A percentile compares a stretch with the other conserved stretches of the same genome.
Conservation (phyloP, 2,113 vertebrate genomes). For the Sylvilagus bachmani region DNA sequence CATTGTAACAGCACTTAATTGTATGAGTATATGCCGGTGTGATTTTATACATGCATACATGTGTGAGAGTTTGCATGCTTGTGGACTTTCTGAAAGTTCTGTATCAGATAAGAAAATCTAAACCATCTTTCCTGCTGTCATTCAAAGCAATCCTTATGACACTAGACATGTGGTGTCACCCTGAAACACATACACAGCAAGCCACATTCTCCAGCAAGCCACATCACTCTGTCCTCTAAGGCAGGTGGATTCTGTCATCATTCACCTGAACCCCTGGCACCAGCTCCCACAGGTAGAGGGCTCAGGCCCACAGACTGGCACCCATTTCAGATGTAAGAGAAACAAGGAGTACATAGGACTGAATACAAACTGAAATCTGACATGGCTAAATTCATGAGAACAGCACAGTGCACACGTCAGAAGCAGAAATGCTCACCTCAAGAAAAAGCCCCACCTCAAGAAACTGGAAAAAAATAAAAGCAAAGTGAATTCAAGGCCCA, state of each 20-base stretch:
- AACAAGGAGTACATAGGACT: no score
- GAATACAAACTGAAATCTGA: no score
- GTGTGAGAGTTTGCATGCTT: not conserved
- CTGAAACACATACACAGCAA: not conserved
- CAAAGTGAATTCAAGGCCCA: no score
- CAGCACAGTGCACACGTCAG: no score
- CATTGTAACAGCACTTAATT: not conserved
- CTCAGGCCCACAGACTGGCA: not conserved
- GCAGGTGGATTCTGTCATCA: not conserved
- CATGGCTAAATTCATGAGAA: no score
- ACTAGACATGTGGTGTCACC: not conserved
- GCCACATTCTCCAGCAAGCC: not conserved
- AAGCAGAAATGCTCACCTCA: no score
- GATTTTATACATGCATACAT: no score
- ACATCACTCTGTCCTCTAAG: not conserved
- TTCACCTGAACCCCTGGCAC: not conserved
- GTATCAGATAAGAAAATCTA: not conserved
- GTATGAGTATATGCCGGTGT: not conserved
- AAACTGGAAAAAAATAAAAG: no score
- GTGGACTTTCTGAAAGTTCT: conserved; percentile 1
- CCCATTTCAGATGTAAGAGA: not conserved
- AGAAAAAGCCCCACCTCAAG: no score
- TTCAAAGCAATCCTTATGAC: not conserved
- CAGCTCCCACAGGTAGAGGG: not conserved
- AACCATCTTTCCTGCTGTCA: not conserved